A percentile compares a stretch with the other conserved stretches of the same genome.
Conservation (phyloP, 2,888 invertebrate genomes). For the Oscheius onirici region DNA sequence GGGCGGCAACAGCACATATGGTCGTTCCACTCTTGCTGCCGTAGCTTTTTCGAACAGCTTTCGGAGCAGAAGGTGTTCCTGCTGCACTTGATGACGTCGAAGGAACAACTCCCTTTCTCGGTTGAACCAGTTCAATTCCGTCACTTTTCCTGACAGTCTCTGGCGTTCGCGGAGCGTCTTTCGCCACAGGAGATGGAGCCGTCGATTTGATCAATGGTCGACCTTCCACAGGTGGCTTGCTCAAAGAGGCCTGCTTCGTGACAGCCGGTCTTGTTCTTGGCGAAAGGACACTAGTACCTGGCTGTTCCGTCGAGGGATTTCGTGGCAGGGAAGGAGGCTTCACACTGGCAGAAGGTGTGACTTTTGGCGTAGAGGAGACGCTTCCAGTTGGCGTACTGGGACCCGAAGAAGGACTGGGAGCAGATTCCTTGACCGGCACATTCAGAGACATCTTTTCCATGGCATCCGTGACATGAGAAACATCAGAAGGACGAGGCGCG, state of each 20-base stretch:
- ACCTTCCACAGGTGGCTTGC: conserved; percentile 36
- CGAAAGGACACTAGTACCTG: not conserved
- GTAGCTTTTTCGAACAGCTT: conserved; percentile 56
- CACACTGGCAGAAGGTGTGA: conserved; percentile 37
- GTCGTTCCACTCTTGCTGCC: conserved; percentile 59
- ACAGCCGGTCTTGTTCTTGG: not conserved
- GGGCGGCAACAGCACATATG: conserved; percentile 54
- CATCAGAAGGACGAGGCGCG: not conserved
- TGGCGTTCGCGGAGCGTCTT: conserved; percentile 19
- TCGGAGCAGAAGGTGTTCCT: conserved; percentile 45
- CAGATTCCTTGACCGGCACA: conserved; percentile 34
- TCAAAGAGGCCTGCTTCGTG: conserved; percentile 27
- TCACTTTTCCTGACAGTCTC: conserved; percentile 48
- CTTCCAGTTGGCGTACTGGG: not conserved
- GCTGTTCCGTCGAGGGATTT: conserved; percentile 21
- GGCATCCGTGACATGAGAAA: not conserved
- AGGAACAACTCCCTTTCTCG: conserved; percentile 21
- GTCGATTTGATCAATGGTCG: conserved; percentile 35
- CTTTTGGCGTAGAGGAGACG: conserved; percentile 29
- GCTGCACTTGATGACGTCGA: conserved; percentile 13
- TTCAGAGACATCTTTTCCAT: conserved; percentile 5
- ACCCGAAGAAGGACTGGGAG: conserved; percentile 11
- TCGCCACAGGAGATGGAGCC: conserved; percentile 29
- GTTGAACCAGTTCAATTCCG: conserved; percentile 46
- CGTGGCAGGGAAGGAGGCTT: conserved; percentile 32